Percentiles rank a stretch among this genome's conserved stretches.
Evolutionary conservation across 2,797 vertebrate genomes (phyloP).

Genomic region (Lerista edwardsae): DNA sequence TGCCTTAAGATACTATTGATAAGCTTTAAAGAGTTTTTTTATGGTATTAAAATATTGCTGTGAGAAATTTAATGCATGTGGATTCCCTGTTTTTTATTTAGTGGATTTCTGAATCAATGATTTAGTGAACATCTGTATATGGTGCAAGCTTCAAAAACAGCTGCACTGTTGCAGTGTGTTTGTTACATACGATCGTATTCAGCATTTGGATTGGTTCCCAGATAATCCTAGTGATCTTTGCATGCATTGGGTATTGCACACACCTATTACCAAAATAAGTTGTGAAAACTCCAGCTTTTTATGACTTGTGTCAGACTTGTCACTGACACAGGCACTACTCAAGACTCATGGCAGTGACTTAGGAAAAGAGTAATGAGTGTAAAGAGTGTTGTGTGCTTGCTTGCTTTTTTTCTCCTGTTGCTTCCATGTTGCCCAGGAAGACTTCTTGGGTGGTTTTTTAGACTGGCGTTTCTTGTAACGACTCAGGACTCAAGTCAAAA

Average conservation of each 20-base stretch:
- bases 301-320: too few species aligned
- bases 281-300: too few species aligned
- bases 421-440: too few species aligned
- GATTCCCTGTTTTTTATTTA: neutral
- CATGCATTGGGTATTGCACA: neutral
- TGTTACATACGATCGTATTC: neutral
- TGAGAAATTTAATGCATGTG: neutral
- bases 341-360: too few species aligned
- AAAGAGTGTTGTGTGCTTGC: too few species aligned
- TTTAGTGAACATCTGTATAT: neutral
- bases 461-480: too few species aligned
- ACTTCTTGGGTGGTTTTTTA: too few species aligned
- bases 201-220: neutral
- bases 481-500: too few species aligned
- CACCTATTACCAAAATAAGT: too few species aligned
- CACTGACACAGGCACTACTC: too few species aligned
- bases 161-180: neutral
- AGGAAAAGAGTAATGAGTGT: too few species aligned
- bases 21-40: conserved; percentile 13
- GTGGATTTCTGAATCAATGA: neutral
- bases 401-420: too few species aligned
- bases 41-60: neutral
- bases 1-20: conserved; percentile 32
- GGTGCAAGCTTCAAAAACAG: neutral
- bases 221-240: neutral